Base-by-base conservation (phyloP, 2,113 vertebrate genomes). In the Urocolius indicus region DNA sequence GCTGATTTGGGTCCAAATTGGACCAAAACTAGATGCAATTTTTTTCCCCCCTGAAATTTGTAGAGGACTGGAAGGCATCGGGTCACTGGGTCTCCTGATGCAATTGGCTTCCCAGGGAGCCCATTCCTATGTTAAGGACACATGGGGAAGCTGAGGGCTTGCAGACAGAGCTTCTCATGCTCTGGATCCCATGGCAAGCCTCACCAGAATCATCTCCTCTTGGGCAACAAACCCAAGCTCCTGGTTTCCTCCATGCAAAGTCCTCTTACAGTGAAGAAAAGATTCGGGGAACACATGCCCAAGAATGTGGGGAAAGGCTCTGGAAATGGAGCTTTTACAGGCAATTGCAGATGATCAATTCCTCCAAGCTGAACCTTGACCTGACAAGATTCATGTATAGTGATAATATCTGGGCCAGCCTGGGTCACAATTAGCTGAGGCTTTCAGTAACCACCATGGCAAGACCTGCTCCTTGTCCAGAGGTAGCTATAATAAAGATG, bases 101-200 rank as follows among this genome's bases (percentile, higher is more conserved):
- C 23, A 51, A 6, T 29, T 63, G 30, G 29, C 18, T 84, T 78
- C 48, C 29, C 65, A 80, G 36, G 16, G 54, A 92, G 45, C 17
- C 16, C 43, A 8, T 51, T 84, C 16, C 20, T 5, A 13, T 24
- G 12, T 55, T 71, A 52, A 26, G 54, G 63, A 68, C 46, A 49
- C 0, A 0, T 24, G 20, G 19, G 10, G 36, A 85, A 85, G 20
- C 26, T 72, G 45, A 52, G 13, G 16, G 23, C 36, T 71, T 62
- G 46, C 30, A 92, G 32, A 19, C 8, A 73, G 46, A 45, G 21
- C 46, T 86, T 77, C 48, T 24, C 48, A 20, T 5, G 3, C 12
- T 18, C 38, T 84, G 52, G 23, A 71, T 80, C n/a, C 83, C 36
- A 22, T 17, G 15, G 18, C 12, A 92, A 55, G 63, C 4, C 27